phyloP scores from a whole-genome alignment of 2,797 vertebrate species.

The Columba guinea region DNA sequence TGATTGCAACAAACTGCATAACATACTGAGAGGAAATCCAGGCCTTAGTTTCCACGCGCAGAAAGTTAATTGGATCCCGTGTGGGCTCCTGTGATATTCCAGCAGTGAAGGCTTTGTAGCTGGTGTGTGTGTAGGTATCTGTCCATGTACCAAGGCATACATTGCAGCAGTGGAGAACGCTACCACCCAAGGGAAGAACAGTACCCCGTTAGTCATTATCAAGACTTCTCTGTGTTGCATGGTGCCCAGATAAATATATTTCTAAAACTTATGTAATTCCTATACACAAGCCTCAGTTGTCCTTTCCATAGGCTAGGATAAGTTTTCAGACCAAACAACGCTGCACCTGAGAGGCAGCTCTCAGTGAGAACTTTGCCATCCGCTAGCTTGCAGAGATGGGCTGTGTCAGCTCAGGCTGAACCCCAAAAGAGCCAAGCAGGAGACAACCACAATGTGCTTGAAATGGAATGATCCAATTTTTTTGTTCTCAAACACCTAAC shows the following conservation, averaged over 20 bases:
- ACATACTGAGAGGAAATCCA: background rate
- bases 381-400: background rate
- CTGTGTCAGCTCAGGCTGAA: background rate
- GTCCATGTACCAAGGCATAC: rapidly evolving
- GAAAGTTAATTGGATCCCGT: background rate
- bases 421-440: background rate
- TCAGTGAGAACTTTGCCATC: background rate
- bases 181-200: rapidly evolving
- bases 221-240: background rate
- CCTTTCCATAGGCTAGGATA: background rate
- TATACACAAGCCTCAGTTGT: background rate
- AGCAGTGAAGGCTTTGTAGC: background rate
- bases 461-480: rapidly evolving
- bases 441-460: background rate
- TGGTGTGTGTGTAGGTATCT: background rate
- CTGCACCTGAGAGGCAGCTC: background rate
- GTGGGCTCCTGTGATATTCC: background rate
- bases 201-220: rapidly evolving
- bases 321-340: background rate
- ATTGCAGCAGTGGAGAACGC: rapidly evolving
- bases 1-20: background rate
- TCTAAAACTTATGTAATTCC: background rate
- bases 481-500: background rate
- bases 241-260: background rate
- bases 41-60: background rate